Base-by-base conservation (phyloP, 2,888 invertebrate genomes). In the Hypercompe scribonia region DNA sequence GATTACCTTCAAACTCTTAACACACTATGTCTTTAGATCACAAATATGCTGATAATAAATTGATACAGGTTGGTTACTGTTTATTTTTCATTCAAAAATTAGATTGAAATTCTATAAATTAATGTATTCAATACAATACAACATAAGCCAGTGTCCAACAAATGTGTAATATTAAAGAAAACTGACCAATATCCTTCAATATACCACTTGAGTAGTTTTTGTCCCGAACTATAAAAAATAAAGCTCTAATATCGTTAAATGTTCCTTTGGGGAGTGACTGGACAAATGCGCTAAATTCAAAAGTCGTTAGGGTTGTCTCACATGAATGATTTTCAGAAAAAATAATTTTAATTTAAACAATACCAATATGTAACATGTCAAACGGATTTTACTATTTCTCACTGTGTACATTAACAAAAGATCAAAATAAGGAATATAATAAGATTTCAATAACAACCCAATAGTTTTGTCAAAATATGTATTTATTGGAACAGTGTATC, bases 151-250 rank as follows among this genome's bases (percentile, higher is more conserved):
- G 31, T 18, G 13, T 61, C 31, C 24, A 42, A 39, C 31, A 80
- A 90, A 87, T 89, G 90, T 91, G 91, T 90, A 89, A 88, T 89
- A 91, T 89, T 90, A 89, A 87, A 84, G 79, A 86, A 84, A 89
- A 88, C 82, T 87, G 88, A 89, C 88, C 89, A 91, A 89, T 90
- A 88, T 91, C 88, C 89, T 93, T 88, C 91, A 90, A 91, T 88
- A 92, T 92, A 93, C 90, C 90, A 91, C 84, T 86, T 80, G 88
- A 92, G 92, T 90, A 93, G 91, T 93, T 92, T 89, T 95, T 93
- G 94, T 93, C 91, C 93, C 93, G 85, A 94, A 94, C 95, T 95
- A 95, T 95, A 95, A 95, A 95, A 95, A 95, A 95, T 95, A 95
- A 94, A 94, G 94, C 94, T 91, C 93, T 95, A 95, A 95, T 95